Evolutionary conservation across 2,113 vertebrate genomes (phyloP).

Genomic region (Cepphus grylle): DNA sequence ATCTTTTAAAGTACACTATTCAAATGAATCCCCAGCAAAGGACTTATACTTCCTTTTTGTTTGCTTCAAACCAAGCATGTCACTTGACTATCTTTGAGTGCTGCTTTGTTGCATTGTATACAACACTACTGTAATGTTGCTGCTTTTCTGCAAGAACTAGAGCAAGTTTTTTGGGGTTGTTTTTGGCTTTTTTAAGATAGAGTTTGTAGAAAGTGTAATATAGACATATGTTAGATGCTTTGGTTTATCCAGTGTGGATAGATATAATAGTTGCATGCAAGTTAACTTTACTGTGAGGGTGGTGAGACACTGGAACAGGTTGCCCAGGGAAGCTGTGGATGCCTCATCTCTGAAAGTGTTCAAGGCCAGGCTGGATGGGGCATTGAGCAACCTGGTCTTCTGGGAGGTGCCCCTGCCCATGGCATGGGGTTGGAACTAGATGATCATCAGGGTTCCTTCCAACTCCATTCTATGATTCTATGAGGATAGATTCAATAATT

Average conservation of each 20-base stretch:
- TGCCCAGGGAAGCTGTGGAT: neutral
- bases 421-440: neutral
- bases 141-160: neutral
- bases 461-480: neutral
- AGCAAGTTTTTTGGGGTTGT: accelerated
- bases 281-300: neutral
- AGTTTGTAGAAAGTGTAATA: neutral
- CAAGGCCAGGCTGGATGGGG: neutral
- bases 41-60: neutral
- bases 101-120: neutral
- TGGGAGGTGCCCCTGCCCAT: neutral
- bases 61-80: neutral
- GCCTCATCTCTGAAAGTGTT: neutral
- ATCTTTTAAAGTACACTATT: neutral
- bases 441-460: neutral
- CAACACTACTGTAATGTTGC: neutral
- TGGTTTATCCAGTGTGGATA: neutral
- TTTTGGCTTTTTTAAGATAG: neutral
- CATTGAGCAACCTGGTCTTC: neutral
- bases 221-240: neutral
- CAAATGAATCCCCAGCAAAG: neutral
- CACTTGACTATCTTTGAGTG: neutral
- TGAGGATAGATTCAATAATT: neutral
- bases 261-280: neutral
- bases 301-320: neutral